Conservation (phyloP, 2,888 invertebrate species). For the Emmelina monodactyla region DNA sequence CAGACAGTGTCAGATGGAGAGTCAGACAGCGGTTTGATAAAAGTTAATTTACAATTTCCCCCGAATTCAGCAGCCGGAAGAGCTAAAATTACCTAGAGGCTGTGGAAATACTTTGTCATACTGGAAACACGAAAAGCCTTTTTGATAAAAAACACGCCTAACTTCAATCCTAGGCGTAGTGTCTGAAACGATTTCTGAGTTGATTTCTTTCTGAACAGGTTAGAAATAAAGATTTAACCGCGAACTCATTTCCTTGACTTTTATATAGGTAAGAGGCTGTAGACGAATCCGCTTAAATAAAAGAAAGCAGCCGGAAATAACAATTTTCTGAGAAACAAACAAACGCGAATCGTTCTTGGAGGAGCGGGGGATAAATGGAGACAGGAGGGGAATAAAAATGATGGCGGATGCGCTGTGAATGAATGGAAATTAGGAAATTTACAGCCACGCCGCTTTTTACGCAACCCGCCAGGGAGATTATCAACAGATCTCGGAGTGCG, state of each 20-base stretch:
- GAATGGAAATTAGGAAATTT: constrained; percentile 59
- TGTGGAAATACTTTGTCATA: background rate
- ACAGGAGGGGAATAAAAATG: constrained; percentile 61
- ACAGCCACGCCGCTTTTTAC: constrained; percentile 42
- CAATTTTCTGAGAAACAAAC: constrained; percentile 61
- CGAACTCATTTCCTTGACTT: constrained; percentile 54
- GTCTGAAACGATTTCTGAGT: constrained; percentile 1
- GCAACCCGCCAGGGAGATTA: too few species aligned
- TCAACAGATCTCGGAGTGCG: too few species aligned
- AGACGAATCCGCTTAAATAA: constrained; percentile 53
- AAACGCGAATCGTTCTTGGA: constrained; percentile 51
- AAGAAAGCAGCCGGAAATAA: constrained; percentile 60
- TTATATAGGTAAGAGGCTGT: constrained; percentile 35
- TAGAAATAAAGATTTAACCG: constrained; percentile 26
- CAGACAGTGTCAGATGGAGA: constrained; percentile 43
- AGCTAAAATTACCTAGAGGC: background rate
- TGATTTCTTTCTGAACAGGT: too few species aligned
- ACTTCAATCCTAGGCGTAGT: background rate
- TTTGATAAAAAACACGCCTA: background rate
- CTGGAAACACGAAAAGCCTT: background rate
- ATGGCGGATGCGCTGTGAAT: constrained; percentile 59
- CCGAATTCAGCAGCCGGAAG: constrained; percentile 20
- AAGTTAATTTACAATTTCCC: constrained; percentile 52
- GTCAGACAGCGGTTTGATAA: constrained; percentile 40
- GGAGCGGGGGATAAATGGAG: constrained; percentile 55